Evolutionary conservation across 2,888 invertebrate species (phyloP), one percentile per base, ranked within the genome.

Genomic region (Pycnomerus fuliginosus): DNA sequence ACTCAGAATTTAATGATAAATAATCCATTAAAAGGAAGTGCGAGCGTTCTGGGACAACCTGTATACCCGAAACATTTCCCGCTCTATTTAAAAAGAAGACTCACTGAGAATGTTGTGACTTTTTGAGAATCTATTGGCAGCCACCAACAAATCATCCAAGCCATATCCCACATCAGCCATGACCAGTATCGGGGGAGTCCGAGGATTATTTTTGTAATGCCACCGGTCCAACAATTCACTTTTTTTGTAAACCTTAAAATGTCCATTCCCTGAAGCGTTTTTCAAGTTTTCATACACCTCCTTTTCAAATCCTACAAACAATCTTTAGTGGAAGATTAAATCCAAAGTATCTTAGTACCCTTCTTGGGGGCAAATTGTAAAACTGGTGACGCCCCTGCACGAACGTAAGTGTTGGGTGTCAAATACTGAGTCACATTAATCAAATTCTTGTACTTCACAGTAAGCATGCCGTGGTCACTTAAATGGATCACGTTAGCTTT

Each of bases 401-500:
- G 62, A 13, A 61, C 59, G 58, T 76, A 82, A n/a, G 76, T 72
- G 3, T 67, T 66, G 27, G 72, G 65, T 46, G 71, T 71, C 20
- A 82, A 65, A 53, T 75, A 76, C 16, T 74, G 67, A 1, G 76
- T 75, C 13, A 82, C 65, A 64, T 82, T 76, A 20, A 83, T 76
- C 53, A 82, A 76, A 51, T 73, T 68, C 2, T 74, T 65, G 10
- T 74, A 68, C 1, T 68, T 75, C 0, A 84, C 80, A 15, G 72
- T 68, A 1, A 76, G 65, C 80, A 86, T 83, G 10, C 88, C 87
- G 68, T 88, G 88, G 68, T 87, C 87, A 68, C 85, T 85, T 27
- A 85, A 67, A 47, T 87, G 75, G 40, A 87, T 75, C 1, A 87
- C 73, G 63, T 86, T 84, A 0, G 81, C 74, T 50, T 74, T 73